Evolutionary conservation across 1,140 invertebrate species (phyloP).

Genomic region (Brachionus paranguensis): DNA sequence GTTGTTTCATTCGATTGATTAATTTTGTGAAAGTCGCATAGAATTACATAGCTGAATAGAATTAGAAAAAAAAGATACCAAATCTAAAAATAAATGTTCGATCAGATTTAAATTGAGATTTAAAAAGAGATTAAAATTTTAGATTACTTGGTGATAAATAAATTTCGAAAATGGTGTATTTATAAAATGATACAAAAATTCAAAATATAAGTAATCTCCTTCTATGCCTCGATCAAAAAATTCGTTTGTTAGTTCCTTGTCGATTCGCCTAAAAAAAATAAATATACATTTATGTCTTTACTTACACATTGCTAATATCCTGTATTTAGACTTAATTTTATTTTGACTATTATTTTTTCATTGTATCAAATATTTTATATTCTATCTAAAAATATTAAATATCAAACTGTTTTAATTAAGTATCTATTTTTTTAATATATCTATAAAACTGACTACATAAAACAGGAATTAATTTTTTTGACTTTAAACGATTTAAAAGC

Average conservation of each 20-base stretch:
- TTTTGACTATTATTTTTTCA: too few relatives aligned
- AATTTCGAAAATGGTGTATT: slow-evolving; percentile 15
- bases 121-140: neutral
- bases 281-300: too few relatives aligned
- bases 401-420: too few relatives aligned
- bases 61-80: slow-evolving; percentile 10
- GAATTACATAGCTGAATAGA: slow-evolving; percentile 15
- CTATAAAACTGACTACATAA: too few relatives aligned
- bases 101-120: neutral
- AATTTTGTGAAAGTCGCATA: slow-evolving; percentile 16
- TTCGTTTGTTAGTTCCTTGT: neutral
- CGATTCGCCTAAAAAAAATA: neutral
- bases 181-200: slow-evolving; percentile 25
- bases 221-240: slow-evolving; percentile 8
- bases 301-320: too few relatives aligned
- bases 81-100: neutral
- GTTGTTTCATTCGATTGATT: neutral
- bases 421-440: too few relatives aligned
- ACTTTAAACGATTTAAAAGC: too few relatives aligned
- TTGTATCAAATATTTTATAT: too few relatives aligned
- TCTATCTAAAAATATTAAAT: too few relatives aligned
- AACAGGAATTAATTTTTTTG: too few relatives aligned
- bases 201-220: neutral
- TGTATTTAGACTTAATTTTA: too few relatives aligned
- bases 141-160: slow-evolving; percentile 23